phyloP scores from a whole-genome alignment of 2,797 vertebrate species.

The Danio tinwini region DNA sequence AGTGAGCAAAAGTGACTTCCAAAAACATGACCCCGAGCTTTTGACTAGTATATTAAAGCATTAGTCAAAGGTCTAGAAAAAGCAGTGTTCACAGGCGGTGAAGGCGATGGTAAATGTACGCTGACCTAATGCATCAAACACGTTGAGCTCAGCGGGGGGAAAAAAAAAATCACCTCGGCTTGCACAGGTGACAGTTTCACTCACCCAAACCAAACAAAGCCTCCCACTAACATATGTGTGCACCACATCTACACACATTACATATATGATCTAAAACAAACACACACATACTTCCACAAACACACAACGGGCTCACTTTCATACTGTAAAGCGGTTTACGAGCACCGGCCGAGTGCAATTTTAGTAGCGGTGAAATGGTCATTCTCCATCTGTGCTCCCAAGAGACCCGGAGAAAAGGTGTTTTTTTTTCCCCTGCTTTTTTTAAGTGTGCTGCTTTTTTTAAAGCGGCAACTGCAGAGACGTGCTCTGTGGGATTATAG shows the following conservation, averaged over 20 bases:
- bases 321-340: conserved; percentile 59
- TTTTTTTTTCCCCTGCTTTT: conserved; percentile 15
- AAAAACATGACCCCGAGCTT: neutral
- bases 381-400: conserved; percentile 60
- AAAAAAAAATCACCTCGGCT: conserved; percentile 42
- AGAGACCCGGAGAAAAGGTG: conserved; percentile 54
- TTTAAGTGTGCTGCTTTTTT: conserved; percentile 54
- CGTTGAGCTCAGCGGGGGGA: conserved; percentile 36
- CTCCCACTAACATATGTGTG: conserved; percentile 41
- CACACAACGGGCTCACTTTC: conserved; percentile 49
- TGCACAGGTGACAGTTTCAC: conserved; percentile 54
- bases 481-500: conserved; percentile 56
- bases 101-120: conserved; percentile 23
- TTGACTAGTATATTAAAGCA: conserved; percentile 39
- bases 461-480: conserved; percentile 54
- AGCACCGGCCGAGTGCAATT: conserved; percentile 39
- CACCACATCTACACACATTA: conserved; percentile 37
- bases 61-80: conserved; percentile 48
- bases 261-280: conserved; percentile 48
- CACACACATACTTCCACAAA: conserved; percentile 43
- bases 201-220: conserved; percentile 57
- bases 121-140: conserved; percentile 51
- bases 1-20: neutral
- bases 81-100: conserved; percentile 22
- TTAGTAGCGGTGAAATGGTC: conserved; percentile 54